These are phyloP conservation scores for Rhodinocichla rosea DNA, from an alignment of 2,113 vertebrate species.

Conservation along the genomic window DNA sequence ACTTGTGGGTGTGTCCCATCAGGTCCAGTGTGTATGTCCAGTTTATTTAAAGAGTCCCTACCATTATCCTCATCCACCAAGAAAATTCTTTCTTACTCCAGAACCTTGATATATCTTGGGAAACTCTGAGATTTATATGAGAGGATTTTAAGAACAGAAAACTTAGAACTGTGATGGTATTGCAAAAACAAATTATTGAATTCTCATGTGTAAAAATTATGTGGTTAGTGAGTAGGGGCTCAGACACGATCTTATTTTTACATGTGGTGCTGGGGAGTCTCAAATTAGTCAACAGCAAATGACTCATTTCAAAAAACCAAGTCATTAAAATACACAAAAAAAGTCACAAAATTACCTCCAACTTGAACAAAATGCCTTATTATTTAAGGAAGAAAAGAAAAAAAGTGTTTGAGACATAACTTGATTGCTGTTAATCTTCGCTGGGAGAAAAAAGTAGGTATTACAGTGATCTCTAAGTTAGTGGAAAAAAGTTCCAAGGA, in stretches of 20 bases:
- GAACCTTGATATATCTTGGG: not conserved
- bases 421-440: not conserved
- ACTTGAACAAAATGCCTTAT: not conserved
- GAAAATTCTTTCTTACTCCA: not conserved
- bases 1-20: not conserved
- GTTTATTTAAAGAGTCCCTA: not conserved
- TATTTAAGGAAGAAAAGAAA: not conserved
- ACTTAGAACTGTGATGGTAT: not conserved
- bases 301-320: not conserved
- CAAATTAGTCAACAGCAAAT: not conserved
- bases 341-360: not conserved
- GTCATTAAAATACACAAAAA: not conserved
- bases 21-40: not conserved
- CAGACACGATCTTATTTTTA: not conserved
- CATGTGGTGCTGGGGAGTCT: not conserved
- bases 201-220: not conserved
- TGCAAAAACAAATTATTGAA: not conserved
- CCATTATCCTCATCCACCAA: not conserved
- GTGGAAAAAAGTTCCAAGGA: not conserved
- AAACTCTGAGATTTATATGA: not conserved
- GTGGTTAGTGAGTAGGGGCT: not conserved
- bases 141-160: not conserved
- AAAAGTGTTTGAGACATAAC: not conserved
- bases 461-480: not conserved
- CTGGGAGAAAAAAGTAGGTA: not conserved